phyloP scores from a whole-genome alignment of 2,797 vertebrate genomes.

The Muscicapa striata region DNA sequence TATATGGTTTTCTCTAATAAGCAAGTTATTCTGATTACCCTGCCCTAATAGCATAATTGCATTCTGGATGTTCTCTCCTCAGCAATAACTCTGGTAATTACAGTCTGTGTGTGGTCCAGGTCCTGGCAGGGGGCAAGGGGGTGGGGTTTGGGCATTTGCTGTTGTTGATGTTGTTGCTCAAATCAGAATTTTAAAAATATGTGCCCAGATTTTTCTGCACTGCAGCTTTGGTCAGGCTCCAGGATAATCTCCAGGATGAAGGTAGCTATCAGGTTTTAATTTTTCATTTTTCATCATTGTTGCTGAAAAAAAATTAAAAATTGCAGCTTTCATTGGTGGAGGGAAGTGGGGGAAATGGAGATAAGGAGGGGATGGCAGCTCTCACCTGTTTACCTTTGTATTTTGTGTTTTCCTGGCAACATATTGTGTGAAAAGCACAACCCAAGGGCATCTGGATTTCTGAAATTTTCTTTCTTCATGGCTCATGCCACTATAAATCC shows the following conservation, averaged over 20 bases:
- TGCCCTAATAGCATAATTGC: slow-evolving; percentile 13
- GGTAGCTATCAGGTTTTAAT: background rate
- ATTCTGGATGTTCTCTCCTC: slow-evolving; percentile 6
- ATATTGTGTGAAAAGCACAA: background rate
- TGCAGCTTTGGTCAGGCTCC: background rate
- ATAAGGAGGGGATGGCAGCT: background rate
- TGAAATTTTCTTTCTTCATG: background rate
- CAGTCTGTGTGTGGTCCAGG: background rate
- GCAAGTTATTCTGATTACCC: background rate
- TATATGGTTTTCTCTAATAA: background rate
- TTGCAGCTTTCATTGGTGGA: background rate
- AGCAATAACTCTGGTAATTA: background rate
- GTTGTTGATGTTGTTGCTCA: background rate
- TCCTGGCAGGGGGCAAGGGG: background rate
- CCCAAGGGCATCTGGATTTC: background rate
- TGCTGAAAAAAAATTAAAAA: background rate
- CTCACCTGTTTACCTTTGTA: background rate
- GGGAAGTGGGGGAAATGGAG: background rate
- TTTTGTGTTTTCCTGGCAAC: background rate
- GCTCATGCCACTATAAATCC: background rate
- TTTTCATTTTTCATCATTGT: background rate
- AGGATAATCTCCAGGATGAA: background rate
- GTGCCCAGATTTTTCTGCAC: background rate
- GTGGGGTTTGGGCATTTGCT: background rate
- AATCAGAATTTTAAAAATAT: background rate